phyloP scores from a whole-genome alignment of 2,888 invertebrate species.

The Uloborus plumipes region DNA sequence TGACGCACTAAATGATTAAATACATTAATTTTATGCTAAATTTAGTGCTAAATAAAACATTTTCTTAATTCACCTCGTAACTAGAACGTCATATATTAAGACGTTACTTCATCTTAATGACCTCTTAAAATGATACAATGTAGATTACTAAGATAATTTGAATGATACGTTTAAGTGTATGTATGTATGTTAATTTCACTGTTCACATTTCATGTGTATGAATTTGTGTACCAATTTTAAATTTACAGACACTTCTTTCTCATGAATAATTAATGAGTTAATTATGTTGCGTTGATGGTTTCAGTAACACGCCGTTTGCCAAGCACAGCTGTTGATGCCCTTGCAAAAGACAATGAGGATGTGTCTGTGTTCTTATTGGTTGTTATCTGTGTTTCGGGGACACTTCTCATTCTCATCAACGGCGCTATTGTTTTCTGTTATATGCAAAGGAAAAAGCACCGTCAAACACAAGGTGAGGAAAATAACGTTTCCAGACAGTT shows the following conservation, averaged over 20 bases:
- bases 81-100: too few species aligned
- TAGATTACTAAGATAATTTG: too few species aligned
- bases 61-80: too few species aligned
- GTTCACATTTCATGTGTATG: background rate
- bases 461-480: constrained; percentile 49
- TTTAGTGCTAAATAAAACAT: too few species aligned
- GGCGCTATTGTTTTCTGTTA: constrained; percentile 58
- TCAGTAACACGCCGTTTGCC: constrained; percentile 44
- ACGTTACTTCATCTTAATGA: too few species aligned
- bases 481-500: too few species aligned
- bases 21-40: too few species aligned
- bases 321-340: constrained; percentile 53
- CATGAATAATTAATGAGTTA: too few species aligned
- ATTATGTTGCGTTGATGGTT: background rate
- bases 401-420: constrained; percentile 47
- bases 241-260: background rate
- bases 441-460: constrained; percentile 53
- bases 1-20: too few species aligned
- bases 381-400: constrained; percentile 44
- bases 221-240: background rate
- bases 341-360: constrained; percentile 42
- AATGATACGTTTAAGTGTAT: too few species aligned
- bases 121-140: too few species aligned
- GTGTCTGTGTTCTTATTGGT: constrained; percentile 50
- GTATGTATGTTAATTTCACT: too few species aligned